A percentile compares a stretch with the other conserved stretches of the same genome.
Evolutionary conservation across 2,888 invertebrate genomes (phyloP).

Genomic region (Drosophila meridiana): DNA sequence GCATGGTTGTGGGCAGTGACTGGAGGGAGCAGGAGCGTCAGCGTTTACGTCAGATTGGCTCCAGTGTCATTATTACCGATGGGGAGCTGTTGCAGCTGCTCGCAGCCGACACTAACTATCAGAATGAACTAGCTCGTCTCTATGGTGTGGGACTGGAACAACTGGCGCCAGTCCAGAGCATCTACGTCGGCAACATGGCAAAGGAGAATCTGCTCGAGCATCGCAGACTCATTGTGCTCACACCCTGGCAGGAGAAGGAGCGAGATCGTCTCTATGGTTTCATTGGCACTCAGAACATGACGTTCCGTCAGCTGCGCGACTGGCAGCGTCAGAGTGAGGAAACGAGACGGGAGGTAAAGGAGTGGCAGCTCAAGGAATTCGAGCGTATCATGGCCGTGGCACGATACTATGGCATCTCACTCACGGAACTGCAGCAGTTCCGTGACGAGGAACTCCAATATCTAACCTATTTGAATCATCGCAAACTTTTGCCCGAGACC

Average conservation of each 20-base stretch:
- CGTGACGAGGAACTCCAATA: conserved; percentile 79
- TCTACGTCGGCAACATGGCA: conserved; percentile 65
- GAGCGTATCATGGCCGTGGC: conserved; percentile 77
- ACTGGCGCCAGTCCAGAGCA: conserved; percentile 74
- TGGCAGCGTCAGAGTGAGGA: conserved; percentile 80
- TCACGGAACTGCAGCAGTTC: conserved; percentile 80
- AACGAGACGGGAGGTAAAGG: conserved; percentile 69
- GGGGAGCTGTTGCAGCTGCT: conserved; percentile 79
- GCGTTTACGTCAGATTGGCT: conserved; percentile 77
- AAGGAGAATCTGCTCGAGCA: conserved; percentile 75
- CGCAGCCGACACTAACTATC: conserved; percentile 68
- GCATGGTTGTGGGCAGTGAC: conserved; percentile 14
- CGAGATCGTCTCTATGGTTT: conserved; percentile 82
- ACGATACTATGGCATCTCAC: conserved; percentile 72
- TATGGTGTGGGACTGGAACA: conserved; percentile 70
- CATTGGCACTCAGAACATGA: conserved; percentile 81
- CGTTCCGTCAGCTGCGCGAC: conserved; percentile 63
- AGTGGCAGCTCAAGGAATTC: conserved; percentile 81
- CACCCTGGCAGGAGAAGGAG: conserved; percentile 80
- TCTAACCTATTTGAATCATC: conserved; percentile 76
- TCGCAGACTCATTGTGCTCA: conserved; percentile 66
- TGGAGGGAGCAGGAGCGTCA: conserved; percentile 79
- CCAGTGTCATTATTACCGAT: conserved; percentile 74
- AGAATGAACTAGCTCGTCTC: conserved; percentile 68
- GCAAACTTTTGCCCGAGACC: conserved; percentile 57